Percentiles rank a stretch among this genome's conserved stretches.
Evolutionary conservation across 2,797 vertebrate species (phyloP).

Genomic region (Denticeps clupeoides): DNA sequence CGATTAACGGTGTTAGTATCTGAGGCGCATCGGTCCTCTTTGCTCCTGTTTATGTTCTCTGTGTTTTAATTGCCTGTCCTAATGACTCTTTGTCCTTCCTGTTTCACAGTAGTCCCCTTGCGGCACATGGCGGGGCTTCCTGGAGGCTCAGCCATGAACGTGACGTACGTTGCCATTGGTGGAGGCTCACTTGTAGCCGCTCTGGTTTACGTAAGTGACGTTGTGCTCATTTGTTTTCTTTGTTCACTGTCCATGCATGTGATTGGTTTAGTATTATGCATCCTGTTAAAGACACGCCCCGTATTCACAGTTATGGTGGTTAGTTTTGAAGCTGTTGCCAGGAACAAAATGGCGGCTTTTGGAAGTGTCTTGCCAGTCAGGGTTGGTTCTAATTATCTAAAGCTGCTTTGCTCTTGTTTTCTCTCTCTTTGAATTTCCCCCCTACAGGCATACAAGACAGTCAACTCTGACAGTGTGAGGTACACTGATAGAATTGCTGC

Average conservation of each 20-base stretch:
- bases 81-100: neutral
- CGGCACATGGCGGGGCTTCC: slow-evolving; percentile 56
- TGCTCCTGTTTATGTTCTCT: neutral
- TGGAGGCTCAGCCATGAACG: slow-evolving; percentile 44
- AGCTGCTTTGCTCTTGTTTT: slow-evolving; percentile 2
- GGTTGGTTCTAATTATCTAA: slow-evolving; percentile 10
- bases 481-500: slow-evolving; percentile 37
- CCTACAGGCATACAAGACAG: slow-evolving; percentile 55
- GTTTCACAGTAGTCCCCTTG: slow-evolving; percentile 33
- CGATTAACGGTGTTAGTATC: too few relatives aligned
- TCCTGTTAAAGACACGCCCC: too few relatives aligned
- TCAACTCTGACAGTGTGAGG: slow-evolving; percentile 41
- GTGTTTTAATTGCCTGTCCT: neutral
- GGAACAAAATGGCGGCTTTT: too few relatives aligned
- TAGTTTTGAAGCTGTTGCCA: too few relatives aligned
- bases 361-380: too few relatives aligned
- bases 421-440: neutral
- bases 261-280: too few relatives aligned
- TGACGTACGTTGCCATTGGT: slow-evolving; percentile 47
- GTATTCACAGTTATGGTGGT: too few relatives aligned
- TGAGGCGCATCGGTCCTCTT: too few relatives aligned
- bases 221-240: neutral
- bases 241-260: too few relatives aligned
- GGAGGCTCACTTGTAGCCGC: slow-evolving; percentile 60
- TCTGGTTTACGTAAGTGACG: slow-evolving; percentile 49